Base-by-base conservation (phyloP, 2,113 vertebrate genomes). In the Oreochromis tanganicae region DNA sequence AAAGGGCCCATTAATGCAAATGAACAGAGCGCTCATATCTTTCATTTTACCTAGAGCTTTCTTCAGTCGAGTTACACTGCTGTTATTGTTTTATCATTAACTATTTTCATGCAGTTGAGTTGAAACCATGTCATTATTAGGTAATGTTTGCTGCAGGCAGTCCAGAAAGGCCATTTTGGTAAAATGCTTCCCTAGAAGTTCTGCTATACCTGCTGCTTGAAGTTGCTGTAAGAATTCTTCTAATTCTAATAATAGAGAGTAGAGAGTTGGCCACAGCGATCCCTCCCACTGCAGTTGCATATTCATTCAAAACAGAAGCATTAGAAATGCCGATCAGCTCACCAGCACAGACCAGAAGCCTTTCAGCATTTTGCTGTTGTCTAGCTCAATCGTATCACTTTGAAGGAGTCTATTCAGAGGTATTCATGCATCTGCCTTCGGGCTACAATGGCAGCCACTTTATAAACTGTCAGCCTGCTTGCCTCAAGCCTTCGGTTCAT, bases 351-450 rank as follows among this genome's bases (percentile, higher is more conserved):
- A 95, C 93, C 90, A 90, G 93, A 90, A 94, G 87, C 95, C 93
- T 97, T 97, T 98, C 97, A 97, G 97, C 97, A 95, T 96, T 88
- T 87, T 71, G 96, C 98, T 96, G 97, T 98, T 98, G 98, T 98
- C 98, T 98, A 96, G 97, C 97, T 97, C 97, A 97, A 97, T 98
- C 97, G 97, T 98, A 98, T 99, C 98, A 98, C 96, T 97, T 96
- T 97, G 96, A 97, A 97, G 97, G 97, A 97, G 94, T 96, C 97
- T 97, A 98, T 99, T 99, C 96, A 98, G 96, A 97, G 96, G 97
- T 97, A 99, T 98, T 99, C 98, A 98, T 96, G 98, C 98, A 96
- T 98, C 97, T 96, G 97, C 97, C 97, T 96, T 94, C 73, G 87
- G 95, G 96, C 96, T 95, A 98, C 98, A 99, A 99, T 97, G 96